Base-by-base conservation (phyloP, 2,797 vertebrate species). In the Rhinophrynus dorsalis region DNA sequence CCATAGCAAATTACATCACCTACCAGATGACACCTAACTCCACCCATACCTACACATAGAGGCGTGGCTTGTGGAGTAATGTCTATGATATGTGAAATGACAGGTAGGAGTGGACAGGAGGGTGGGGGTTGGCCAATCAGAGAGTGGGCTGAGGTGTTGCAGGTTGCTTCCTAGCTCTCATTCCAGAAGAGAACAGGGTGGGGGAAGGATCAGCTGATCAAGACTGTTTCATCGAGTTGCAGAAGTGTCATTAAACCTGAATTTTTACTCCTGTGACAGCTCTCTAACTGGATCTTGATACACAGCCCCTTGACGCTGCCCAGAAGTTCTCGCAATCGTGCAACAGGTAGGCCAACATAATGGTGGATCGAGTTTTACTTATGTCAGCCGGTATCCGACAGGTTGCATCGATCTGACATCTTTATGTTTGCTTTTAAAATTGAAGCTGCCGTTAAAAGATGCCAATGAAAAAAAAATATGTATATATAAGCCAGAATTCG, bases 1-100 rank as follows among this genome's bases (percentile, higher is more conserved):
- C 12, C 32, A 5, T 3, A 42, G 42, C 5, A 72, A n/a, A n/a
- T 72, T 37, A 72, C 68, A 57, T 72, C 68, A 72, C 23, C 68
- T 33, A 6, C 12, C 44, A 24, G 52, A 30, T 72, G 68, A 72
- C 68, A 65, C 40, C 56, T 32, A 7, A 47, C 54, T 60, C 1
- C 5, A 4, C 54, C 77, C 75, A 17, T 20, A 74, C 61, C 56
- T 79, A 72, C 45, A 42, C 37, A 13, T 47, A 12, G 1, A 0
- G 33, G 23, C 15, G 30, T 11, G 12, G 30, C 20, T 21, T 27
- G 30, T 57, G 35, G 2, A 44, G 0, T n/a, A 4, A 18, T 26
- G 45, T 9, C 8, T 13, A 3, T 8, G 51, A 3, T 3, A 17
- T 29, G 15, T 2, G 0, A 0, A 11, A 12, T 6, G 45, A 5